Conservation (phyloP, 2,113 vertebrate genomes). For the Mirounga angustirostris region DNA sequence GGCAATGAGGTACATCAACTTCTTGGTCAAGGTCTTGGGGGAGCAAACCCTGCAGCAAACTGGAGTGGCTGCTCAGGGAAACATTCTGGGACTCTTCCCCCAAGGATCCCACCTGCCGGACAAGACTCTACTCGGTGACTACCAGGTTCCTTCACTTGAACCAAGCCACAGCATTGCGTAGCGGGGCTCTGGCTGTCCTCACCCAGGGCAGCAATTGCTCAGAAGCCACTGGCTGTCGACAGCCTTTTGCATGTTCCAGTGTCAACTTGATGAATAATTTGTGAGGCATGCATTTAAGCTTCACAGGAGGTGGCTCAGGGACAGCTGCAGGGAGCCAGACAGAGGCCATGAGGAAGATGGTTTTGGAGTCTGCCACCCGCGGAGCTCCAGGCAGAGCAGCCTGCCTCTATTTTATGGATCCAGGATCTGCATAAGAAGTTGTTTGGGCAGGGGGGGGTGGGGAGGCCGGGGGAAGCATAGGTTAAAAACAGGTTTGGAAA, state of each 20-base stretch:
- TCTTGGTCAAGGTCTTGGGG: constrained; percentile 95
- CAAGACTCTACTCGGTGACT: constrained; percentile 89
- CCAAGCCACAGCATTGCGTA: constrained; percentile 90
- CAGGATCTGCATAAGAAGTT: not conserved
- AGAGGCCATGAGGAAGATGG: not conserved
- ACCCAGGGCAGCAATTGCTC: not conserved
- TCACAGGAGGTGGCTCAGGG: not conserved
- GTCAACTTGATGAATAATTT: not conserved
- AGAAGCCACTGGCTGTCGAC: not conserved
- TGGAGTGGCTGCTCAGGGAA: constrained; percentile 78
- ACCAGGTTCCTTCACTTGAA: constrained; percentile 88
- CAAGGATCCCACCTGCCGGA: constrained; percentile 85
- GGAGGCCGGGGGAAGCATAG: not conserved
- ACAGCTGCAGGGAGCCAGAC: not conserved
- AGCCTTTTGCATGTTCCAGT: not conserved
- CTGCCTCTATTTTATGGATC: not conserved
- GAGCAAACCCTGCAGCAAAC: constrained; percentile 91
- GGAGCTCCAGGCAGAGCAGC: not conserved
- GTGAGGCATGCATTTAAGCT: not conserved
- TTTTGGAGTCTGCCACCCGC: not conserved
- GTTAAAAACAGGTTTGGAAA: constrained; percentile 45
- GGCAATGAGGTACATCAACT: constrained; percentile 99
- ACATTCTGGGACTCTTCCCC: constrained; percentile 87
- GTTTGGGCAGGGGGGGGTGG: not conserved
- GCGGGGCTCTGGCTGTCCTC: constrained; percentile 82